phyloP scores from a whole-genome alignment of 92 coral and sea anemone species.

The Blastomussa wellsi region DNA sequence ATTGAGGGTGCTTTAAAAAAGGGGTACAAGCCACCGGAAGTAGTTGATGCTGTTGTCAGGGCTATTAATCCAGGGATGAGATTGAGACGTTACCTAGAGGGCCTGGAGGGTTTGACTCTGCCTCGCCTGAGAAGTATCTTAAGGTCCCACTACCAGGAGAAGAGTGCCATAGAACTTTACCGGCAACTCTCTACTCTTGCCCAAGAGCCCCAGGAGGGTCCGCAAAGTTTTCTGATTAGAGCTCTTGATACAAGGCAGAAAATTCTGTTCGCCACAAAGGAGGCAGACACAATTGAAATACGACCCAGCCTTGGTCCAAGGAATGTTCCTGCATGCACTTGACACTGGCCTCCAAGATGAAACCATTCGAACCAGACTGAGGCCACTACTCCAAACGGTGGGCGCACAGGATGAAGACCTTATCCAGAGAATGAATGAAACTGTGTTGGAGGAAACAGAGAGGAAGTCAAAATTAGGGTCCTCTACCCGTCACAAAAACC shows the following conservation, averaged over 20 bases:
- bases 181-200: constrained; percentile 32
- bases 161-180: constrained; percentile 49
- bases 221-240: constrained; percentile 53
- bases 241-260: constrained; percentile 31
- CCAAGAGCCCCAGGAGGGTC: constrained; percentile 47
- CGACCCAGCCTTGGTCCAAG: constrained; percentile 39
- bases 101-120: constrained; percentile 24
- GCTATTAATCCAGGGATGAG: constrained; percentile 50
- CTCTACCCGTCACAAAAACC: constrained; percentile 17
- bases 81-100: constrained; percentile 45
- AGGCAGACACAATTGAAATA: constrained; percentile 22
- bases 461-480: constrained; percentile 12
- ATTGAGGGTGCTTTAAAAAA: constrained; percentile 43
- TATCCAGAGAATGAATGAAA: constrained; percentile 41
- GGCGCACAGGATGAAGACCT: constrained; percentile 35
- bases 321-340: constrained; percentile 48
- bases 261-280: not conserved
- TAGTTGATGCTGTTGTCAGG: constrained; percentile 38
- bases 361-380: constrained; percentile 35
- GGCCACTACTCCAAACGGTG: constrained; percentile 47
- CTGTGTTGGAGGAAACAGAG: constrained; percentile 63
- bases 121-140: constrained; percentile 28
- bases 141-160: constrained; percentile 51
- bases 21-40: constrained; percentile 35
- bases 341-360: constrained; percentile 66